phyloP scores from a whole-genome alignment of 2,113 vertebrate genomes.

The Mixornis gularis region DNA sequence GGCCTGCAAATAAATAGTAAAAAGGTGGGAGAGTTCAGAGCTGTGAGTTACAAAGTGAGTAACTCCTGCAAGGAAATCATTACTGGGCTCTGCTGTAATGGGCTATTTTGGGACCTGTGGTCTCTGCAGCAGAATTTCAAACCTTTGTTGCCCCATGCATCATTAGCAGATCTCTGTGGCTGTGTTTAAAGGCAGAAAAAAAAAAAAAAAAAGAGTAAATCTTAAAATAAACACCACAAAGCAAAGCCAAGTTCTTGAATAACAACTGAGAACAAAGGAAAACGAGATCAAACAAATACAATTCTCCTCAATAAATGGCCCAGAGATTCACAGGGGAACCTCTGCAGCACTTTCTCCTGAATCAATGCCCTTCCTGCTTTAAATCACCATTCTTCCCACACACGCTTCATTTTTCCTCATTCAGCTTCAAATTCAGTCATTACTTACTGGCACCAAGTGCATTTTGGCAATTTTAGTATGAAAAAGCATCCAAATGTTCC shows the following conservation, averaged over 20 bases:
- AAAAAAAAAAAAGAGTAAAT: background rate
- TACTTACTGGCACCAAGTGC: background rate
- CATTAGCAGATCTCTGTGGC: background rate
- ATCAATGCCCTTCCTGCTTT: background rate
- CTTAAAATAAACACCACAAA: background rate
- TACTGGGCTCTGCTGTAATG: background rate
- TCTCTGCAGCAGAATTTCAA: conserved; percentile 1
- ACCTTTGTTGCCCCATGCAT: background rate
- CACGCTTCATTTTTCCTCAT: background rate
- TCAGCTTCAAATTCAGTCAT: background rate
- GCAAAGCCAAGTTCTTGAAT: background rate
- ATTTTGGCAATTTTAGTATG: background rate
- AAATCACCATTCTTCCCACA: background rate
- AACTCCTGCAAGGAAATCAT: background rate
- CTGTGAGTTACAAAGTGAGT: background rate
- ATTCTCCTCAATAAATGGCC: background rate
- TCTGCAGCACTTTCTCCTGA: background rate
- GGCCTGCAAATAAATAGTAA: background rate
- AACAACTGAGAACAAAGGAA: background rate
- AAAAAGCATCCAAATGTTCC: background rate
- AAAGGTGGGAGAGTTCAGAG: background rate
- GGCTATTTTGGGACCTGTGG: background rate
- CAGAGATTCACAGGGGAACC: background rate
- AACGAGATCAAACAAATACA: background rate
- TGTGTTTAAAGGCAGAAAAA: background rate